These are phyloP conservation scores for Dryobotodes eremita DNA, from an alignment of 2,888 invertebrate genomes.

Conservation along the genomic window DNA sequence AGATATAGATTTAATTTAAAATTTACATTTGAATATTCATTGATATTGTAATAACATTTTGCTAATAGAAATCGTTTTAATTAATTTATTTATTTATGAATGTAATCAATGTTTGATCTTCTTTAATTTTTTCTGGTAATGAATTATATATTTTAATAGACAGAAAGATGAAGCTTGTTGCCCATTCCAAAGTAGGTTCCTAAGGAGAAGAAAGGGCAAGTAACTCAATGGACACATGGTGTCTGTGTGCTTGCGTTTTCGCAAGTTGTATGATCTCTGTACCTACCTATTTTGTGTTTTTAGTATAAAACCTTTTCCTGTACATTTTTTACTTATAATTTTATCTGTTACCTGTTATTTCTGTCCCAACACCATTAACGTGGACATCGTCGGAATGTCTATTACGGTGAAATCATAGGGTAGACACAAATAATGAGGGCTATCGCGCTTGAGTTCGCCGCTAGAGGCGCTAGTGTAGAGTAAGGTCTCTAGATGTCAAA, in stretches of 20 bases:
- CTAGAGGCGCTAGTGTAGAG: no score
- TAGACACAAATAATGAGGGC: slow-evolving; percentile 12
- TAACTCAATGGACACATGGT: neutral
- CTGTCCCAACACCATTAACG: neutral
- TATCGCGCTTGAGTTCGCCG: no score
- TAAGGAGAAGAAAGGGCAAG: neutral
- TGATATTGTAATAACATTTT: no score
- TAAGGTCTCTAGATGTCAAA: no score
- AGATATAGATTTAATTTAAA: no score
- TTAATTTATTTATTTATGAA: no score
- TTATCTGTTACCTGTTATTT: neutral
- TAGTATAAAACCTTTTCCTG: neutral
- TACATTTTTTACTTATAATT: neutral
- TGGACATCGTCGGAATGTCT: neutral
- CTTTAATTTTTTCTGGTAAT: no score
- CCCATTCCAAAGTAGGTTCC: neutral
- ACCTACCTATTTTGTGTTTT: neutral
- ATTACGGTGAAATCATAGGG: slow-evolving; percentile 3
- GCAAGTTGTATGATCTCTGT: neutral
- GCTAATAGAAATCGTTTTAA: no score
- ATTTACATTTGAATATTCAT: no score
- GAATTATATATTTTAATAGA: no score
- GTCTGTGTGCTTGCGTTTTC: neutral
- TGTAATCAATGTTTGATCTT: no score
- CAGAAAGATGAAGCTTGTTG: no score